These are phyloP conservation scores for Gallinago undulata DNA, from an alignment of 2,113 vertebrate species.

Conservation along the genomic window DNA sequence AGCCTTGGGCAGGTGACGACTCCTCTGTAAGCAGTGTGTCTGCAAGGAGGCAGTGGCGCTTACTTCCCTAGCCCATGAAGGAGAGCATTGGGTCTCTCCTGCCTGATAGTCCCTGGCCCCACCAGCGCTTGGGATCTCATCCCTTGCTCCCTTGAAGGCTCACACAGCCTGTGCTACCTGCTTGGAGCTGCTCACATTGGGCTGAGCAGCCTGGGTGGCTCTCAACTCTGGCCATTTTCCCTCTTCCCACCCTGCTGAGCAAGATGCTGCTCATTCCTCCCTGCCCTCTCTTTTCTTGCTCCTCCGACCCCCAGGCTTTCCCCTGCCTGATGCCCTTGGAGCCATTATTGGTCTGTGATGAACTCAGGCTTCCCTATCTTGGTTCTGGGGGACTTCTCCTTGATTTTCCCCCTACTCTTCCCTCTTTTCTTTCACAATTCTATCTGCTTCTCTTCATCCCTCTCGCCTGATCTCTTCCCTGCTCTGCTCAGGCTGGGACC, in stretches of 20 bases:
- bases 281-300: neutral
- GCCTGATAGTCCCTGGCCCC: neutral
- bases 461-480: neutral
- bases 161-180: neutral
- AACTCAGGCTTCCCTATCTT: neutral
- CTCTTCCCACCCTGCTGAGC: neutral
- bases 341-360: neutral
- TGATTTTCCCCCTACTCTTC: fast-evolving
- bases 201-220: neutral
- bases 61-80: fast-evolving
- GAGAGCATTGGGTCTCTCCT: fast-evolving
- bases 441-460: neutral
- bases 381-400: neutral
- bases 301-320: neutral
- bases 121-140: fast-evolving
- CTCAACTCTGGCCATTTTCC: neutral
- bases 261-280: neutral
- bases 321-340: neutral
- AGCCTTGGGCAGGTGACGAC: neutral
- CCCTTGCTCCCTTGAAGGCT: neutral
- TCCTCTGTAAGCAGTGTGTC: neutral
- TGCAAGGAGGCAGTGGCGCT: neutral
- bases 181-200: fast-evolving
- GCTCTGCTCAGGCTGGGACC: neutral
- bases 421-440: neutral